Conservation (phyloP, 2,888 invertebrate species). For the Pachycephus smyrnensis region DNA sequence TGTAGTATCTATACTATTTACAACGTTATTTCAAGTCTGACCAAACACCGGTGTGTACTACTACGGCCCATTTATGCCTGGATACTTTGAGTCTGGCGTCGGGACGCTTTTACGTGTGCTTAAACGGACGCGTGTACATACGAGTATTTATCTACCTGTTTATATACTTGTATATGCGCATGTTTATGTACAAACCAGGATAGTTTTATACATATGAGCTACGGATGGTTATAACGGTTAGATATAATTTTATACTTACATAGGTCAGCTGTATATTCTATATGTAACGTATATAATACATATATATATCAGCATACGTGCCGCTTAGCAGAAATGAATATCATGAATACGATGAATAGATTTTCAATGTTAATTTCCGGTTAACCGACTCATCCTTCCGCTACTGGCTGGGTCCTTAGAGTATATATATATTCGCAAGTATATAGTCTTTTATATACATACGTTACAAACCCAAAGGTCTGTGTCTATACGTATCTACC, state of each 20-base stretch:
- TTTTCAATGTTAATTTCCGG: constrained; percentile 37
- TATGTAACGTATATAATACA: background rate
- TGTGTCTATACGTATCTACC: too few species aligned
- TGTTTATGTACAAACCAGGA: background rate
- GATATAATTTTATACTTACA: background rate
- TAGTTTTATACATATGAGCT: background rate
- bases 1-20: background rate
- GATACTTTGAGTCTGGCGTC: background rate
- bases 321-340: constrained; percentile 31
- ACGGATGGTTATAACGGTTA: too few species aligned
- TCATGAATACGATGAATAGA: constrained; percentile 37
- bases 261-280: background rate
- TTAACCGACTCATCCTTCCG: constrained; percentile 18
- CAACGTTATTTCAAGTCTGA: background rate
- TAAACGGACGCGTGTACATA: background rate
- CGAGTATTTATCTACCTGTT: background rate
- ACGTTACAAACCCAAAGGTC: too few species aligned
- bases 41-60: background rate
- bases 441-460: too few species aligned
- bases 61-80: background rate
- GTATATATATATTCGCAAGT: background rate
- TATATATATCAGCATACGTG: background rate
- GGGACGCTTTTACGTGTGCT: background rate
- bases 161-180: background rate
- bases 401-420: background rate